Evolutionary conservation across 2,797 vertebrate genomes (phyloP).

Genomic region (Novumbra hubbsi): DNA sequence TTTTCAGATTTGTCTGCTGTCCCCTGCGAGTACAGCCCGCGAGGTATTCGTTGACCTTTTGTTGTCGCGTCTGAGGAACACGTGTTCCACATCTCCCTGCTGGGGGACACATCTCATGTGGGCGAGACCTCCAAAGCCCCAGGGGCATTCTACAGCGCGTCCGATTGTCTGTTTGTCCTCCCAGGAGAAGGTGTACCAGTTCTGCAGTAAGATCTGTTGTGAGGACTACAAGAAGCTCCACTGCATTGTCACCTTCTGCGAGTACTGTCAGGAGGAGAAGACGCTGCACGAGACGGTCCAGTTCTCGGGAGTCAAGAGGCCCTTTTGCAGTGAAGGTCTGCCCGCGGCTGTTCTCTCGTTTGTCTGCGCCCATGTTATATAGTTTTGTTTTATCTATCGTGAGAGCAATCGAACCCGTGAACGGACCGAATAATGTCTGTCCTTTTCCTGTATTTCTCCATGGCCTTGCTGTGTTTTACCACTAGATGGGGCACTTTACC

Average conservation of each 20-base stretch:
- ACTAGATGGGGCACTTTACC: slow-evolving; percentile 24
- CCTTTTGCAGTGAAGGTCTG: slow-evolving; percentile 97
- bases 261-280: slow-evolving; percentile 98
- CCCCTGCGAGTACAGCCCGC: too few species aligned
- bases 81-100: not conserved
- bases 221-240: slow-evolving; percentile 99
- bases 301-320: slow-evolving; percentile 94
- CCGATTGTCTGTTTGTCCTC: slow-evolving; percentile 14
- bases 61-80: not conserved
- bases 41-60: not conserved
- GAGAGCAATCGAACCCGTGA: not conserved
- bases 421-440: not conserved
- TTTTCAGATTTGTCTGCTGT: too few species aligned
- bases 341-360: not conserved
- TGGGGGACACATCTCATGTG: not conserved
- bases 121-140: not conserved
- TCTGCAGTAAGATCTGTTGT: slow-evolving; percentile 94
- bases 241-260: slow-evolving; percentile 96
- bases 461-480: not conserved
- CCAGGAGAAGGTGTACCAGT: slow-evolving; percentile 96
- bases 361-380: not conserved
- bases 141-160: not conserved
- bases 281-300: slow-evolving; percentile 94
- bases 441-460: not conserved
- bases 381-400: not conserved